Base-by-base conservation (phyloP, 2,113 vertebrate genomes). In the Gopherus flavomarginatus region DNA sequence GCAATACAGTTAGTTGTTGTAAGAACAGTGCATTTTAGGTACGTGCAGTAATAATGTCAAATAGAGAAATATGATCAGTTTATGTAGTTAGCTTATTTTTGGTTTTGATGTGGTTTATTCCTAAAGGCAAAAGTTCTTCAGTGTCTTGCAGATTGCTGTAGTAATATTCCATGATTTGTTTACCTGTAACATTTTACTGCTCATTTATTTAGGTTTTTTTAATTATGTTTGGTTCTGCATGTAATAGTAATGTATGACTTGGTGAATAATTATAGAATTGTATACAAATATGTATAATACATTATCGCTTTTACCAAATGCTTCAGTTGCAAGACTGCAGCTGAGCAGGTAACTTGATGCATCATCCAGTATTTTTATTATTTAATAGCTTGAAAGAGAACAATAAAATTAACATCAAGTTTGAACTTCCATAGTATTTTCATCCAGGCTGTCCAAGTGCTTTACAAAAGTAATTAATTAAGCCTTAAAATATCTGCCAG, bases 21-120 rank as follows among this genome's bases (percentile, higher is more conserved):
- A 69, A 29, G 44, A 56, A 54, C 9, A 65, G 86, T 52, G 81
- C 44, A 1, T 3, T 1, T 3, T 31, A 2, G 57, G 19, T 8
- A 52, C 14, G 62, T 47, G 27, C 17, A 13, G 26, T 69, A 27
- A 0, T 0, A 29, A 1, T 0, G 1, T 0, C 1, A 1, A 59
- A 59, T 24, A 47, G 49, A 19, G 59, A 14, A 14, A 54, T 5
- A 38, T 1, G 2, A 72, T 21, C 21, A 38, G 10, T 72, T 19
- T 38, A 72, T 38, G 19, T 19, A 72, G n/a, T 19, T 72, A 11
- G 11, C 24, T 47, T n/a, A 0, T 13, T 1, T 80, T 56, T 75
- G 7, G 1, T 72, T 92, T 85, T 50, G 52, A 3, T 44, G 21
- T 85, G 88, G 19, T 62, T 27, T 89, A 81, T 50, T 91, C 53